phyloP scores from a whole-genome alignment of 1,140 invertebrate genomes.

The Penaeus japonicus region DNA sequence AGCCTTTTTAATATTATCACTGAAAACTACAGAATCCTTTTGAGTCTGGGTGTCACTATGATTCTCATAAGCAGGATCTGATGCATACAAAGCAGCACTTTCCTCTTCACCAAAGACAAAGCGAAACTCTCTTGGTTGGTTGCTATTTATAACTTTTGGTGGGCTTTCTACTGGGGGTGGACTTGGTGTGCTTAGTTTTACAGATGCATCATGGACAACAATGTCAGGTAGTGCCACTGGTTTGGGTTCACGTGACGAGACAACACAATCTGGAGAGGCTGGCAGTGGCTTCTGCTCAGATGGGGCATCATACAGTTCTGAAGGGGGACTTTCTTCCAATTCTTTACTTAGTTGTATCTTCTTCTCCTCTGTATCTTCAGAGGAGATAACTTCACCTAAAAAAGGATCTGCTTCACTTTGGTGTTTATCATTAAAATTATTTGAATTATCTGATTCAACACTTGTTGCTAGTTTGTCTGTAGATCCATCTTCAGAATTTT shows the following conservation, averaged over 20 bases:
- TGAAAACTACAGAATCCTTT: slow-evolving; percentile 20
- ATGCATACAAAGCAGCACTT: not conserved
- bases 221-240: slow-evolving; percentile 48
- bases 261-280: slow-evolving; percentile 53
- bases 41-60: not conserved
- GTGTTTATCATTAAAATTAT: slow-evolving; percentile 13
- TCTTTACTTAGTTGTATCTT: too few relatives aligned
- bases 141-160: not conserved
- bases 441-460: slow-evolving; percentile 32
- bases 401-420: slow-evolving; percentile 48
- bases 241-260: slow-evolving; percentile 50
- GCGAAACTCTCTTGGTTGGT: slow-evolving; percentile 43
- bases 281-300: slow-evolving; percentile 1
- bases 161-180: slow-evolving; percentile 25
- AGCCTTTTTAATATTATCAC: slow-evolving; percentile 37
- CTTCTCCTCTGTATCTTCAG: slow-evolving; percentile 37
- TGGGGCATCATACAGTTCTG: not conserved
- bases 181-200: slow-evolving; percentile 24
- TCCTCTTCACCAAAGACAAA: slow-evolving; percentile 29
- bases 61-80: not conserved
- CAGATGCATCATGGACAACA: slow-evolving; percentile 38
- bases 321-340: not conserved
- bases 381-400: slow-evolving; percentile 54
- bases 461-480: slow-evolving; percentile 28
- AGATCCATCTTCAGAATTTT: slow-evolving; percentile 19